Base-by-base conservation (phyloP, 2,113 vertebrate genomes). In the Onychostoma macrolepis region DNA sequence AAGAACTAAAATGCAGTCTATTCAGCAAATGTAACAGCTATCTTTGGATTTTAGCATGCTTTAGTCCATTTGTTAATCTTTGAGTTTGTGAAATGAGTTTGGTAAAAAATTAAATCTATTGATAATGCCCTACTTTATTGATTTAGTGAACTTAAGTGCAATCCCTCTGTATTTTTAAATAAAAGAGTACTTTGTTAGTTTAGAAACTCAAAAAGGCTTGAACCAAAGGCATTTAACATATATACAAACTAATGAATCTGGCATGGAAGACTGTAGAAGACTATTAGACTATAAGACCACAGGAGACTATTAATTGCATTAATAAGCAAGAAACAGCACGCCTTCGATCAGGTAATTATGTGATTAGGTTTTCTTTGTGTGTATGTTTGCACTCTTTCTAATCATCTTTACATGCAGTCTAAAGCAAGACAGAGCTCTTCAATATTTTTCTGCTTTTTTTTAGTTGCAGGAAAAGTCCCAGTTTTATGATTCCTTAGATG, bases 401-500 rank as follows among this genome's bases (percentile, higher is more conserved):
- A 72, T 38, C 33, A 11, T 74, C 36, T 74, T 48, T 17, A 76
- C 74, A 76, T 76, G 74, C 74, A 28, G 74, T 26, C 41, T 48
- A 26, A 24, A 83, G 63, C 79, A 81, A 65, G 80, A 65, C 78
- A 36, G 28, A 56, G 76, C 76, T 79, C 48, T 56, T 61, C 21
- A 41, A 26, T 41, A n/a, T 41, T 80, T 45, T 75, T 45, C 38
- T 7, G 21, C 79, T 13, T 81, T 26, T 86, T 61, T 17, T 3
- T 61, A n/a, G 4, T 65, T 43, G 33, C 61, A 85, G 41, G 72
- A 76, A 30, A 72, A 28, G 43, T 26, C 21, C 10, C 45, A 15
- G 38, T 24, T 72, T 71, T 3, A 6, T 21, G 63, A 33, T 53
- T 72, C 24, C 48, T 84, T 9, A 99, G 91, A 99, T 99, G 95